These are phyloP conservation scores for Monopis laevigella DNA, from an alignment of 2,888 invertebrate species.

Conservation along the genomic window DNA sequence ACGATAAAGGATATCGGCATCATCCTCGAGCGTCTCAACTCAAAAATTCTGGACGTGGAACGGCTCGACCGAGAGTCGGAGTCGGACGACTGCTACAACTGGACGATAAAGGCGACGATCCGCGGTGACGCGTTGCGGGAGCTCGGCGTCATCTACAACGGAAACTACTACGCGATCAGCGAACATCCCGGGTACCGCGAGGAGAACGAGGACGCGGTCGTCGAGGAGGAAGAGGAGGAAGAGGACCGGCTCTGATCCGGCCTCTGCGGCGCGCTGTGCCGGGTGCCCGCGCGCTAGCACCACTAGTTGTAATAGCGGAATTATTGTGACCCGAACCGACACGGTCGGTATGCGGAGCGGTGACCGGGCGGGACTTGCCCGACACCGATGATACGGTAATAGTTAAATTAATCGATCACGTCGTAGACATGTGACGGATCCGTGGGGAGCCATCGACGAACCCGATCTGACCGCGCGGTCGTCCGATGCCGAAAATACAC, in stretches of 20 bases:
- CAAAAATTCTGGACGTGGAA: conserved; percentile 94
- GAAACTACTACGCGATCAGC: conserved; percentile 94
- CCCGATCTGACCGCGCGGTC: too few species aligned
- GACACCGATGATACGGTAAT: background rate
- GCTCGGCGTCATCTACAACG: conserved; percentile 93
- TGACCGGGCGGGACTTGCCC: background rate
- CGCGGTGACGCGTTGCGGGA: conserved; percentile 90
- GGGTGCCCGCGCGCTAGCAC: conserved; percentile 43
- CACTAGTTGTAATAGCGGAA: conserved; percentile 16
- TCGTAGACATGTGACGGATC: background rate
- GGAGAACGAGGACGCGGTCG: conserved; percentile 85
- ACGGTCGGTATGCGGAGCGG: too few species aligned
- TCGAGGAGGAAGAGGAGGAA: conserved; percentile 87
- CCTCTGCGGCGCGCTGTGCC: conserved; percentile 60
- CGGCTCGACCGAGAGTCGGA: conserved; percentile 91
- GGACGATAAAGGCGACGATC: conserved; percentile 96
- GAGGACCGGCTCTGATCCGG: conserved; percentile 73
- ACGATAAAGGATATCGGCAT: conserved; percentile 96
- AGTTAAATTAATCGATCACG: conserved; percentile 1
- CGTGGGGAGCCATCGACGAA: background rate
- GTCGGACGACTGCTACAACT: conserved; percentile 93
- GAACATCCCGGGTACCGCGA: conserved; percentile 95
- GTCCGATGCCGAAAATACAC: background rate
- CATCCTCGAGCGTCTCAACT: conserved; percentile 90
- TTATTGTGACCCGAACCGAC: conserved; percentile 14